phyloP scores from a whole-genome alignment of 1,140 invertebrate species.

The Eumeta japonica region DNA sequence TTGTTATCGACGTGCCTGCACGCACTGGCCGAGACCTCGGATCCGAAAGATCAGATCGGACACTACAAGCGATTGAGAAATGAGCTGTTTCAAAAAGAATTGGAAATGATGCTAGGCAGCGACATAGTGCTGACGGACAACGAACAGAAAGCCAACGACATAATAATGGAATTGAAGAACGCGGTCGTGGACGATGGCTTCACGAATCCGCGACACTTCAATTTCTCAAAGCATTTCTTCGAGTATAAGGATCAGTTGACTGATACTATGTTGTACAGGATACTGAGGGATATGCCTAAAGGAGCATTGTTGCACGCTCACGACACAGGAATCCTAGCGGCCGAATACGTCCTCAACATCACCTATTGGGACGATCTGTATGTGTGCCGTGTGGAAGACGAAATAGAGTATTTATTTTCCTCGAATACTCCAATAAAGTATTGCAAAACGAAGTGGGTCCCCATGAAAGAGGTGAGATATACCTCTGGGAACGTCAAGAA shows the following conservation, averaged over 20 bases:
- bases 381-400: constrained; percentile 56
- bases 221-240: constrained; percentile 71
- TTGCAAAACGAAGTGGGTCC: constrained; percentile 50
- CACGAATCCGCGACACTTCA: constrained; percentile 57
- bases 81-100: constrained; percentile 29
- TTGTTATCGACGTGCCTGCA: no score
- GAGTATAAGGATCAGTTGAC: constrained; percentile 63
- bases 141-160: constrained; percentile 64
- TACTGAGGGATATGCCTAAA: constrained; percentile 70
- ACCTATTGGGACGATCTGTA: constrained; percentile 71
- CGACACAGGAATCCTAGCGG: constrained; percentile 63
- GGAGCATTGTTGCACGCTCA: constrained; percentile 73
- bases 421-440: constrained; percentile 25
- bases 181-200: constrained; percentile 62
- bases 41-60: neutral
- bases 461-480: constrained; percentile 58
- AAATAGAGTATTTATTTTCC: constrained; percentile 30
- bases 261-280: constrained; percentile 64
- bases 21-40: no score
- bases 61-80: constrained; percentile 16
- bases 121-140: constrained; percentile 54
- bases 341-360: constrained; percentile 67
- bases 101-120: constrained; percentile 48
- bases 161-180: constrained; percentile 66
- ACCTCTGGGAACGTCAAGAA: constrained; percentile 45